Conservation (phyloP, 2,113 vertebrate genomes). For the Axis porcinus region DNA sequence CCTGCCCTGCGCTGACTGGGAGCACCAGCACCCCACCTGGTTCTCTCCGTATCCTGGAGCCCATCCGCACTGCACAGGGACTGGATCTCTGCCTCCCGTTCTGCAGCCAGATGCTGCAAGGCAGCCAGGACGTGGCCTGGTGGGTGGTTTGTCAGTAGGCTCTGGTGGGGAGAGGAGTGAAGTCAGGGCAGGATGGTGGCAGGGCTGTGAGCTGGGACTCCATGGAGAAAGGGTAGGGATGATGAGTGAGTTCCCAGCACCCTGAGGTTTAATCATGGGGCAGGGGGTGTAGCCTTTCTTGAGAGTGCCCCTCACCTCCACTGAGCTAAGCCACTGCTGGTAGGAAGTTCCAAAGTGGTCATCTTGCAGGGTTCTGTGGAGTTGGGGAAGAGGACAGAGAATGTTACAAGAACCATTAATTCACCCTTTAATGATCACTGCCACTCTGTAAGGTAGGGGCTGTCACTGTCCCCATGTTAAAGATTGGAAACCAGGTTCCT, state of each 20-base stretch:
- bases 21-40: constrained; percentile 13
- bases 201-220: not conserved
- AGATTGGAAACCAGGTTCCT: not conserved
- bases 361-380: constrained; percentile 73
- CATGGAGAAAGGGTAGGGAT: not conserved
- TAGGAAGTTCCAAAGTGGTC: constrained; percentile 81
- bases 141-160: constrained; percentile 79
- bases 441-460: not conserved
- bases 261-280: not conserved
- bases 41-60: not conserved
- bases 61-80: constrained; percentile 42
- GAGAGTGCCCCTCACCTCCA: constrained; percentile 80
- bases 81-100: constrained; percentile 81
- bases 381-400: not conserved
- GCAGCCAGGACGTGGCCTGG: constrained; percentile 85
- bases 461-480: not conserved
- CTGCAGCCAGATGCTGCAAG: constrained; percentile 83
- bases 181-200: not conserved
- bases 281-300: not conserved
- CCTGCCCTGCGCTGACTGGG: rapidly evolving
- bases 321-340: constrained; percentile 85
- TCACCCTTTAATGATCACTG: not conserved
- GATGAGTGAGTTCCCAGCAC: not conserved
- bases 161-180: constrained; percentile 70
- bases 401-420: not conserved